Base-by-base conservation (phyloP, 2,797 vertebrate genomes). In the Thaleichthys pacificus region DNA sequence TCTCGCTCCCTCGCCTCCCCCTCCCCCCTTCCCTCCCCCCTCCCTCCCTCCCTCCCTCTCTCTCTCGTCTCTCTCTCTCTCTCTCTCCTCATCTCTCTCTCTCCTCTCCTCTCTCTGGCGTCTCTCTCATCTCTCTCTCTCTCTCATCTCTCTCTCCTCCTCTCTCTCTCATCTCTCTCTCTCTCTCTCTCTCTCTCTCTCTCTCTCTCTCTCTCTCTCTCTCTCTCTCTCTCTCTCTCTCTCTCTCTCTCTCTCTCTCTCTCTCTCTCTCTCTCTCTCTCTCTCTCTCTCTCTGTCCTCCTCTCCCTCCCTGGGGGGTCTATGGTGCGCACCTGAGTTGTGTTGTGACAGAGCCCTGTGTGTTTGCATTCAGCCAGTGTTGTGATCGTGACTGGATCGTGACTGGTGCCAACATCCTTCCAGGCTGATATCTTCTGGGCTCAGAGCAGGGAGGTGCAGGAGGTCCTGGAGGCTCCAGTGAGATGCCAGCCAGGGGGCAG, bases 271-370 rank as follows among this genome's bases (percentile, higher is more conserved):
- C 14, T 56, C 54, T 60, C n/a, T 22, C 21, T 22, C 57, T 60
- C 7, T 21, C 1, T 56, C 54, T 56, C 54, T 56, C 57, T 58
- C 57, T 58, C n/a, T 7, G 21, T 58, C 21, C 22, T n/a, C 22
- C 56, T 58, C 19, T 22, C 2, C 38, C 6, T 0, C 11, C 38
- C 38, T 8, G 2, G 9, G 38, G 9, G 38, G 38, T 32, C 32
- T 32, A 5, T 32, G 32, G 32, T 7, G 6, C 5, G 32, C 22
- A 4, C 60, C 5, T 15, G 60, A 47, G 32, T 61, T 61, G 32
- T 49, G 68, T 61, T 70, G 42, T 42, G 58, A 47, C 35, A 47
- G 24, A 70, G 58, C 56, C 15, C 57, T 32, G n/a, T 22, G 9
- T 14, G 6, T 15, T 47, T 61, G 6, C 22, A 49, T 26, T 38